Base-by-base conservation (phyloP, 2,113 vertebrate species). In the Zosterops japonicus region DNA sequence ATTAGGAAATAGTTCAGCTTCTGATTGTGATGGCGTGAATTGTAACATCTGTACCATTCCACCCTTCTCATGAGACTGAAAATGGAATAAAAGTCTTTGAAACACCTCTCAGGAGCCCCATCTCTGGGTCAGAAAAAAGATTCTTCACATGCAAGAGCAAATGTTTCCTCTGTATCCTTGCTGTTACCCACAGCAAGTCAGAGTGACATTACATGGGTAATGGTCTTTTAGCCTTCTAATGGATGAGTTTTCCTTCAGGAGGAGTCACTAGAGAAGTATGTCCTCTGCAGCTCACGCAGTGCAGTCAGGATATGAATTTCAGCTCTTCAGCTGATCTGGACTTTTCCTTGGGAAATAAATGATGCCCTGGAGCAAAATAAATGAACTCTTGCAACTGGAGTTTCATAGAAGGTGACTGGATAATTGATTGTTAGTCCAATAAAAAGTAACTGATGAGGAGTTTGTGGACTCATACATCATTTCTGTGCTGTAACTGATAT, bases 381-480 rank as follows among this genome's bases (percentile, higher is more conserved):
- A 93, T 83, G 82, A 94, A 82, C 77, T 84, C 56, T 89, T 23
- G 6, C 68, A 87, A 81, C 59, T 65, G 81, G 39, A 83, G n/a
- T 92, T 83, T 90, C 79, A 74, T 63, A 72, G 44, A 28, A 35
- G 24, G 50, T 67, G 83, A 87, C 47, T 28, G 64, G 55, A 84
- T 93, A 94, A 94, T 89, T 95, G 95, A 88, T 94, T 91, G 50
- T 75, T 65, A 87, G 74, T 83, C 82, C 71, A 94, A 65, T 95
- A 80, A 85, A 89, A 93, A 57, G 86, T 86, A 87, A 76, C 68
- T 85, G 83, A 77, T 94, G 81, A 42, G 64, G 65, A 61, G 22
- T 87, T 71, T 65, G 74, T 83, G 81, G 67, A 24, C 20, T 72
- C 83, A 69, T 81, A 65, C 44, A 75, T 90, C 36, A 89, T 86